Conservation (phyloP, 2,797 vertebrate genomes). For the Varecia variegata region DNA sequence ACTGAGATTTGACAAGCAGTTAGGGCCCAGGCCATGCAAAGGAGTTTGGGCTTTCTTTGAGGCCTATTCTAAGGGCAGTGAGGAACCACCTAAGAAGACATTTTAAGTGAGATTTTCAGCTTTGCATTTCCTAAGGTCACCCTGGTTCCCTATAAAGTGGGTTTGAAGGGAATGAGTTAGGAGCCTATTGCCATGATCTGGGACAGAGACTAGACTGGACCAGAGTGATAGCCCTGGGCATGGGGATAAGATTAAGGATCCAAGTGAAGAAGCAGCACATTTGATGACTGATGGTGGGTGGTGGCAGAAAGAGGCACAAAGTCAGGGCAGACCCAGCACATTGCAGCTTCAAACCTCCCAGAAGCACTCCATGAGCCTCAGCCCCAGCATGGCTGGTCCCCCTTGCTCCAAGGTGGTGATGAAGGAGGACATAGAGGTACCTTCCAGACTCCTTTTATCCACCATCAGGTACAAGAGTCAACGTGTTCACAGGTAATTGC, state of each 20-base stretch:
- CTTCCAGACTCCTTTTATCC: constrained; percentile 22
- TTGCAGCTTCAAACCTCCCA: background rate
- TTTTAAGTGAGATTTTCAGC: background rate
- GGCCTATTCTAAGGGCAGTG: background rate
- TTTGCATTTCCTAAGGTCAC: background rate
- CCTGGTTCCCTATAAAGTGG: background rate
- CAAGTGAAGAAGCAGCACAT: background rate
- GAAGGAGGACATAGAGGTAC: background rate
- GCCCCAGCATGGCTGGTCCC: background rate
- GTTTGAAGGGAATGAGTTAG: background rate
- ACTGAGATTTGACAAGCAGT: background rate
- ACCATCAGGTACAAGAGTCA: constrained; percentile 22
- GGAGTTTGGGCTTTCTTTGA: background rate
- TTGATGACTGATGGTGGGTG: background rate
- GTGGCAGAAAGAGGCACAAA: background rate
- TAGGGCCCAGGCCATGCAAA: background rate
- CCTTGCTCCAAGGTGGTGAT: background rate
- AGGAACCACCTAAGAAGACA: background rate
- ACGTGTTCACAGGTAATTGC: constrained; percentile 50
- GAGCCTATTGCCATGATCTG: no score
- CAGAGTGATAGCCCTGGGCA: background rate
- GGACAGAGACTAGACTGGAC: background rate
- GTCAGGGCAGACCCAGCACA: background rate
- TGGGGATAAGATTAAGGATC: background rate
- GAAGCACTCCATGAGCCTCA: background rate